Evolutionary conservation across 2,113 vertebrate genomes (phyloP).

Genomic region (Halcyon malimbica): DNA sequence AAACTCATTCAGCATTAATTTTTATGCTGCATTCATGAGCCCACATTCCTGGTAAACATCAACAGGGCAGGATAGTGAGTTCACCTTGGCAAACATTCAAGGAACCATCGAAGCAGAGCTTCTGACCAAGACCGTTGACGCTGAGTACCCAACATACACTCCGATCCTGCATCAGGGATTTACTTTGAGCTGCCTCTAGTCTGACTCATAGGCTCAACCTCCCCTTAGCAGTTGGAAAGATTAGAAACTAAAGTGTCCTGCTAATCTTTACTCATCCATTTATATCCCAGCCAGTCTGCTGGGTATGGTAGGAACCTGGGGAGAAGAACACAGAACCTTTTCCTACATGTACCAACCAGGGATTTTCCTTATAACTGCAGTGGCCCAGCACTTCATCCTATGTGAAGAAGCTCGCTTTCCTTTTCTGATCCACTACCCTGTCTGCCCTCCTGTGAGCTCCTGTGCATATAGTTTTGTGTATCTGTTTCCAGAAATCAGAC

Average conservation of each 20-base stretch:
- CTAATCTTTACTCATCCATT: neutral
- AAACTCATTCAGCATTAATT: neutral
- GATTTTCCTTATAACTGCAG: neutral
- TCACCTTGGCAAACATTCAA: neutral
- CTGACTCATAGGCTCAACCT: neutral
- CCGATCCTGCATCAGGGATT: neutral
- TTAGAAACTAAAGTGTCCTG: neutral
- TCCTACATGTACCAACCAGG: neutral
- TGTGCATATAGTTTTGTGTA: neutral
- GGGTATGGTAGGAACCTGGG: neutral
- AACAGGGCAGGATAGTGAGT: neutral
- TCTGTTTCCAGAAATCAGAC: neutral
- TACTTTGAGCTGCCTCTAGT: neutral
- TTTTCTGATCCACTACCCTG: neutral
- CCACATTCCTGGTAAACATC: neutral
- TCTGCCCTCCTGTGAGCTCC: neutral
- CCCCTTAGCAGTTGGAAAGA: neutral
- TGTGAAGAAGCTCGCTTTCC: rapidly evolving
- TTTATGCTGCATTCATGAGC: neutral
- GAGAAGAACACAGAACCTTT: neutral
- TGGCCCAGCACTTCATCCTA: too few relatives aligned
- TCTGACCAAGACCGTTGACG: rapidly evolving
- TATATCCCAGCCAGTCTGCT: neutral
- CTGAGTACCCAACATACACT: neutral
- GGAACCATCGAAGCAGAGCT: neutral